Conservation (phyloP, 2,113 vertebrate species). For the Isichthys henryi region DNA sequence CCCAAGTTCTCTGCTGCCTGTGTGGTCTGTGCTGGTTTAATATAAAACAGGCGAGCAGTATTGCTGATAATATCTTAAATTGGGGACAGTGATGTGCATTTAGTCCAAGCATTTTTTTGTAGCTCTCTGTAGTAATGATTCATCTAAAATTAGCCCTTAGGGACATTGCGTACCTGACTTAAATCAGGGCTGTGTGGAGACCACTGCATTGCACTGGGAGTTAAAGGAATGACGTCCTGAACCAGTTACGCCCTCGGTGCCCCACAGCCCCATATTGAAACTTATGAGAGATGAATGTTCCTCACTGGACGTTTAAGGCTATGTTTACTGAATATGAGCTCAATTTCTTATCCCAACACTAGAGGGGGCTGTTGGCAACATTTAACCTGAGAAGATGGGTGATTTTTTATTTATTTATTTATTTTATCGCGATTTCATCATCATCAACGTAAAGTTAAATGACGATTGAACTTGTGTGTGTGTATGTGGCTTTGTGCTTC, state of each 20-base stretch:
- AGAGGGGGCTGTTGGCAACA: neutral
- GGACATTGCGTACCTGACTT: neutral
- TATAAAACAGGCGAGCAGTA: neutral
- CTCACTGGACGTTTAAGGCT: neutral
- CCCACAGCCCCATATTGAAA: neutral
- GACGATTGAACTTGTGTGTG: neutral
- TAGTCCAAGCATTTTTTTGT: neutral
- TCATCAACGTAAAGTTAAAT: neutral
- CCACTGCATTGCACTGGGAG: neutral
- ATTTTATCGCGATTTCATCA: neutral
- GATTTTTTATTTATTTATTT: neutral
- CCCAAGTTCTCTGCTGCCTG: neutral
- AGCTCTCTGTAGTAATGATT: slow-evolving; percentile 1
- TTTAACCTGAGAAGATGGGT: neutral
- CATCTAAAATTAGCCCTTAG: slow-evolving; percentile 5
- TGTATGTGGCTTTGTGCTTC: neutral
- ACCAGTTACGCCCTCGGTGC: neutral
- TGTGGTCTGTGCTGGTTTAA: neutral
- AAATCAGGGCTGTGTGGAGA: neutral
- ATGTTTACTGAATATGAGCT: neutral
- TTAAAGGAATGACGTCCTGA: neutral
- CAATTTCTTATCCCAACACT: neutral
- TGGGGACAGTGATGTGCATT: neutral
- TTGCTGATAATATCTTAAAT: neutral
- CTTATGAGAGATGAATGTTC: neutral